These are phyloP conservation scores for Pseudomyrmex sp. DNA, from an alignment of 1,140 invertebrate genomes.

Conservation along the genomic window DNA sequence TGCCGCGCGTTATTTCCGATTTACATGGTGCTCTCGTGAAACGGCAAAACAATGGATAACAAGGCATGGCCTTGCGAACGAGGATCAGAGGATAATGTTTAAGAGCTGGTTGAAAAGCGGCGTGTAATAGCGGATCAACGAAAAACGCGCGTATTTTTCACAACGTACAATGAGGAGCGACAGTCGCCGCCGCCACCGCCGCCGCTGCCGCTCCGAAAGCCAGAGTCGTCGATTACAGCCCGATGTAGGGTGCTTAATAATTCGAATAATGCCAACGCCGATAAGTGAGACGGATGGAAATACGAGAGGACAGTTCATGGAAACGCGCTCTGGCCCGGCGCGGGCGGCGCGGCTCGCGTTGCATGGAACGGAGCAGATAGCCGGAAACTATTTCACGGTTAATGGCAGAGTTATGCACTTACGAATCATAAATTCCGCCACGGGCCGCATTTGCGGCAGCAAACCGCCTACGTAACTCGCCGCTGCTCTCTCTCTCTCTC, in stretches of 20 bases:
- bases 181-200: neutral
- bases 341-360: conserved; percentile 37
- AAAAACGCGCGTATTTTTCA: conserved; percentile 16
- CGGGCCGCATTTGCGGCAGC: conserved; percentile 66
- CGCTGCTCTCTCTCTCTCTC: too few species aligned
- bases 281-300: conserved; percentile 73
- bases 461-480: conserved; percentile 49
- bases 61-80: neutral
- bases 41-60: conserved; percentile 36
- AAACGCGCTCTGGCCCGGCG: conserved; percentile 7
- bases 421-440: conserved; percentile 77
- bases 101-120: conserved; percentile 45
- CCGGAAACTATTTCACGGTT: conserved; percentile 77
- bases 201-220: neutral
- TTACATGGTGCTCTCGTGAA: neutral
- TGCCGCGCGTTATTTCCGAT: conserved; percentile 32
- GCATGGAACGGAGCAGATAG: conserved; percentile 66
- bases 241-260: conserved; percentile 61
- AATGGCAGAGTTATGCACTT: conserved; percentile 78
- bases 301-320: conserved; percentile 55
- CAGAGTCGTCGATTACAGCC: conserved; percentile 40
- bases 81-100: conserved; percentile 26
- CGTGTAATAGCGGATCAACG: conserved; percentile 34
- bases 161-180: conserved; percentile 6
- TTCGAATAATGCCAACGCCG: conserved; percentile 68